A percentile compares a stretch with the other conserved stretches of the same genome.
Conservation (phyloP, 2,888 invertebrate genomes). For the Acronicta aceris region DNA sequence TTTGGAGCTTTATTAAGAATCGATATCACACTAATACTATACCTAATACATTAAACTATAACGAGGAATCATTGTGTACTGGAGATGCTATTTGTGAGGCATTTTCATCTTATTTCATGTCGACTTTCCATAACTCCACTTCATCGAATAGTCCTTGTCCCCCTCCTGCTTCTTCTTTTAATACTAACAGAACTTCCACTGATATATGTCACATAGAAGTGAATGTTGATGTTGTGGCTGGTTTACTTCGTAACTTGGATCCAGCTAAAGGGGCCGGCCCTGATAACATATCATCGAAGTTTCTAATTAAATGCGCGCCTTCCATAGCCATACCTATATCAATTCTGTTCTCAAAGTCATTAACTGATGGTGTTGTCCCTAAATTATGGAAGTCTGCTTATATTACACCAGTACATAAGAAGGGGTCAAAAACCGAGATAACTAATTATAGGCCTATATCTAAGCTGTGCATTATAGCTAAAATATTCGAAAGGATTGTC, state of each 20-base stretch:
- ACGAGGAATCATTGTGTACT: not conserved
- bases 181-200: not conserved
- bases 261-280: conserved; percentile 1
- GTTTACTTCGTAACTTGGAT: not conserved
- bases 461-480: not conserved
- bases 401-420: not conserved
- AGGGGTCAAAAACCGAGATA: not conserved
- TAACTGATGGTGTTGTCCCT: not conserved
- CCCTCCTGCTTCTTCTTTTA: not conserved
- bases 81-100: not conserved
- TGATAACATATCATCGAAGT: not conserved
- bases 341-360: not conserved
- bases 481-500: not conserved
- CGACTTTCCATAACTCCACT: not conserved
- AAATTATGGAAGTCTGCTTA: not conserved
- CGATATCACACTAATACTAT: no score
- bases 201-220: not conserved
- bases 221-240: not conserved
- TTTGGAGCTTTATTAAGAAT: no score
- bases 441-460: not conserved
- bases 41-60: not conserved
- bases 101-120: not conserved
- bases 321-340: not conserved
- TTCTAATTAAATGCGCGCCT: not conserved
- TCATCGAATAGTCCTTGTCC: not conserved